Percentiles rank a stretch among this genome's conserved stretches.
Conservation (phyloP, 2,888 invertebrate species). For the Ecliptopera silaceata region DNA sequence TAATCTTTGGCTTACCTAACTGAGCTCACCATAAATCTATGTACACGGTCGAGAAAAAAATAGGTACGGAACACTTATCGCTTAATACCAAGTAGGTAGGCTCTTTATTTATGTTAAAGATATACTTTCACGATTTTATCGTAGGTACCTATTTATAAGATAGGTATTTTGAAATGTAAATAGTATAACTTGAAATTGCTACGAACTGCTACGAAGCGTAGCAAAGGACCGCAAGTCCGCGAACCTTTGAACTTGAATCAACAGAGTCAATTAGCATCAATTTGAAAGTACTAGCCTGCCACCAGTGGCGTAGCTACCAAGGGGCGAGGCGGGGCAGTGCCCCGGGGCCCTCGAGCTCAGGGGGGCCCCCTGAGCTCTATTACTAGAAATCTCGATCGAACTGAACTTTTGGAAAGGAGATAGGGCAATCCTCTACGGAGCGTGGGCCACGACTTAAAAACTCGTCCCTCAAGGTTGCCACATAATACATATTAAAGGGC, state of each 20-base stretch:
- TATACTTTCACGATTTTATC: background rate
- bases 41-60: slow-evolving; percentile 6
- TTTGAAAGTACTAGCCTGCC: too few relatives aligned
- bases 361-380: too few relatives aligned
- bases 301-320: too few relatives aligned
- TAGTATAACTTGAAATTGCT: background rate
- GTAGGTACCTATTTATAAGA: background rate
- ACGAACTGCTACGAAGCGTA: slow-evolving; percentile 1
- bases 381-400: too few relatives aligned
- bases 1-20: slow-evolving; percentile 19
- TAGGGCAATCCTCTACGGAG: too few relatives aligned
- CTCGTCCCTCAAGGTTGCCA: too few relatives aligned
- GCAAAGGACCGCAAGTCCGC: background rate
- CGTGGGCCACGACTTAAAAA: too few relatives aligned
- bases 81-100: background rate
- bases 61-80: slow-evolving; percentile 1
- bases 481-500: too few relatives aligned
- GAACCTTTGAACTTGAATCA: background rate
- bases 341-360: too few relatives aligned
- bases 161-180: background rate
- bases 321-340: too few relatives aligned
- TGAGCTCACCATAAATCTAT: slow-evolving; percentile 4
- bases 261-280: background rate
- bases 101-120: background rate
- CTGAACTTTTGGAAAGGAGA: too few relatives aligned